Base-by-base conservation (phyloP, 2,113 vertebrate genomes). In the Nannobrachium achirus region DNA sequence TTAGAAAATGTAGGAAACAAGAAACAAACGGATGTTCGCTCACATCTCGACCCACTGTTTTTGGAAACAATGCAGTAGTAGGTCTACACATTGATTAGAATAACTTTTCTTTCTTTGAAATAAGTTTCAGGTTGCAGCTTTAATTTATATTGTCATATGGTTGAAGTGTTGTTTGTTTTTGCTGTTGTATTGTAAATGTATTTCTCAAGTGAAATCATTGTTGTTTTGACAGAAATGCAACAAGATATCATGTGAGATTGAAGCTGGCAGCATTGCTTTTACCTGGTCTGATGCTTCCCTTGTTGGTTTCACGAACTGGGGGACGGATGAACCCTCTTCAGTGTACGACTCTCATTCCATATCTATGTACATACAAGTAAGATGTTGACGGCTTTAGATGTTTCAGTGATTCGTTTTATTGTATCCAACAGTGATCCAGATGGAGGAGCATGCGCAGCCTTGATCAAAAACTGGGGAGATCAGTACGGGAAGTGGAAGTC, bases 191-290 rank as follows among this genome's bases (percentile, higher is more conserved):
- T 16, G 8, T 11, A 10, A 18, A 40, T 41, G 48, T 33, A 33
- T 33, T 33, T 33, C 25, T 33, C 3, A 33, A 50, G n/a, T n/a
- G 48, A 1, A 50, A 48, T 8, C 48, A 6, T n/a, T 50, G n/a
- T 57, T 69, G 0, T 75, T 68, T 62, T 62, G 69, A 13, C 75
- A 93, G 92, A 89, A 86, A 85, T 94, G 93, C 86, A 93, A 75
- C 51, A 87, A 85, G 65, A 53, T 92, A 16, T 91, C 90, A 1
- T 94, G 92, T 68, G 45, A 92, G 60, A 80, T 94, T 4, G 75
- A 87, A 55, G 56, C 56, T 0, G 75, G 87, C 25, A 90, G 80
- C 80, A 64, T 0, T 4, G 44, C 72, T 11, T 89, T 91, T 39
- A n/a, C 59, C 63, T 94, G 93, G 93, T 90, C 91, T 4, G 92